These are phyloP conservation scores for Trididemnum clinides DNA, from an alignment of 23 tunicate species.

Conservation along the genomic window DNA sequence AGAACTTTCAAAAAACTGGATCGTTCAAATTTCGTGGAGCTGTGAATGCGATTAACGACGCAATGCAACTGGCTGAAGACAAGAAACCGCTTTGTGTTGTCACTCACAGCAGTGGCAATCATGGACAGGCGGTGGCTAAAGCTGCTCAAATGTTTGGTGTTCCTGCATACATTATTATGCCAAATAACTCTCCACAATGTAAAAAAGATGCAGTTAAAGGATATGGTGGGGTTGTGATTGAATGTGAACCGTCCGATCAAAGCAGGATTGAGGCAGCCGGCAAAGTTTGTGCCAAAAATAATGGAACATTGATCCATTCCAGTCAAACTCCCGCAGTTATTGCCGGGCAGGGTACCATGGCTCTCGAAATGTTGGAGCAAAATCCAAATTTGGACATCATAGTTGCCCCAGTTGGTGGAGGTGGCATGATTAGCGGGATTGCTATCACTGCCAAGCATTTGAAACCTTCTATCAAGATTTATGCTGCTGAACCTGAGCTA, in stretches of 20 bases:
- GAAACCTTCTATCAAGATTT: conserved; percentile 75
- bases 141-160: conserved; percentile 64
- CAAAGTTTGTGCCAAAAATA: conserved; percentile 47
- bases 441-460: conserved; percentile 77
- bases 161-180: conserved; percentile 75
- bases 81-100: conserved; percentile 53
- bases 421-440: conserved; percentile 92
- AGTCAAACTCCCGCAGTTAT: conserved; percentile 70
- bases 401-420: conserved; percentile 92
- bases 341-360: conserved; percentile 95
- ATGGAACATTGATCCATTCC: conserved; percentile 54
- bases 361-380: conserved; percentile 86
- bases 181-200: conserved; percentile 63
- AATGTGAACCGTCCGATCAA: conserved; percentile 58
- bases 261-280: conserved; percentile 55
- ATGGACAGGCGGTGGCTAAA: conserved; percentile 87
- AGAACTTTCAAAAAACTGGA: conserved; percentile 93
- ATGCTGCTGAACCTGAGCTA: conserved; percentile 95
- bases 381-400: conserved; percentile 82
- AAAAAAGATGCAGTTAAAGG: conserved; percentile 76
- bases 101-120: conserved; percentile 96
- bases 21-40: conserved; percentile 94
- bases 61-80: background rate
- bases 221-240: conserved; percentile 75
- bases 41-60: conserved; percentile 48